These are phyloP conservation scores for Seira musarum DNA, from an alignment of 2,888 invertebrate genomes.

Conservation along the genomic window DNA sequence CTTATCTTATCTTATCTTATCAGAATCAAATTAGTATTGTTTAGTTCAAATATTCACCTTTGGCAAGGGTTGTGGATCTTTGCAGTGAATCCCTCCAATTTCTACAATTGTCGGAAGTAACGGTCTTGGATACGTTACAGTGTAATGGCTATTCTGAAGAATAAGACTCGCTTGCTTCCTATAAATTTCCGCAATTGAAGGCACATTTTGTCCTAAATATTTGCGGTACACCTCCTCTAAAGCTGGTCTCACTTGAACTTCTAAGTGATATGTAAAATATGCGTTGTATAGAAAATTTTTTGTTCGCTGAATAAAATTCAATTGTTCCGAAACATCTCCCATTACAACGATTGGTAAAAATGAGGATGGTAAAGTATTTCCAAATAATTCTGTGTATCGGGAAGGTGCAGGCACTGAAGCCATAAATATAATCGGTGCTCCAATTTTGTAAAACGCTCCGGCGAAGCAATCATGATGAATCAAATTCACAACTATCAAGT, in stretches of 20 bases:
- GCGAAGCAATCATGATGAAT: too few relatives aligned
- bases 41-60: slow-evolving; percentile 66
- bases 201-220: slow-evolving; percentile 51
- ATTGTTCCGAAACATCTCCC: slow-evolving; percentile 61
- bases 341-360: slow-evolving; percentile 71
- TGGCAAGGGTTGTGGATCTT: slow-evolving; percentile 63
- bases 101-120: slow-evolving; percentile 67
- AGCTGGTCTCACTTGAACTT: slow-evolving; percentile 70
- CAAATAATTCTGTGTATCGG: slow-evolving; percentile 38
- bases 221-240: slow-evolving; percentile 53
- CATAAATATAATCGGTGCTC: slow-evolving; percentile 71
- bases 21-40: slow-evolving; percentile 67
- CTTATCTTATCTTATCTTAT: too few relatives aligned
- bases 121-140: slow-evolving; percentile 62
- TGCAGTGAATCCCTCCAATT: too few relatives aligned
- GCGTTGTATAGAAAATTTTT: slow-evolving; percentile 70
- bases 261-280: slow-evolving; percentile 71
- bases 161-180: slow-evolving; percentile 65
- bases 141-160: slow-evolving; percentile 67
- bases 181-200: slow-evolving; percentile 57
- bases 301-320: slow-evolving; percentile 69
- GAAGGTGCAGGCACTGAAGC: slow-evolving; percentile 31
- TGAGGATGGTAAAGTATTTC: slow-evolving; percentile 69
- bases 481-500: slow-evolving; percentile 70
- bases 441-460: slow-evolving; percentile 68